phyloP scores from a whole-genome alignment of 1,140 invertebrate species.

The Maniola jurtina region DNA sequence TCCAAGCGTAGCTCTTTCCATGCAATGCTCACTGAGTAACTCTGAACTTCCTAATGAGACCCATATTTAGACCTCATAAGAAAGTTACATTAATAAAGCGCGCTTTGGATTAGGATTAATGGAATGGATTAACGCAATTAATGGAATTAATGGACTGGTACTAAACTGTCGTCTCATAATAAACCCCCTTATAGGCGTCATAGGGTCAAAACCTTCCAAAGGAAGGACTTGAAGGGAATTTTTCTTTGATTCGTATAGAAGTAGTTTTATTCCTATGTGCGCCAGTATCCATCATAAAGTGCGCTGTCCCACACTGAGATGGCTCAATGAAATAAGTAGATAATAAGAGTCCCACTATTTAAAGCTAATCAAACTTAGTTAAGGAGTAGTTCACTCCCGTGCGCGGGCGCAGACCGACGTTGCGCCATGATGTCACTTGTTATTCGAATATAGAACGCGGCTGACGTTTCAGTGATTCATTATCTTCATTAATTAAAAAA shows the following conservation, averaged over 20 bases:
- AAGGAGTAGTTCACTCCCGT: constrained; percentile 59
- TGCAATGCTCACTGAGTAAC: no score
- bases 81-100: no score
- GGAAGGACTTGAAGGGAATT: no score
- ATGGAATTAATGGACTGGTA: no score
- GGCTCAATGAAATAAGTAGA: constrained; percentile 69
- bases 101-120: no score
- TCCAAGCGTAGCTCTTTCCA: no score
- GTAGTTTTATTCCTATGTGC: constrained; percentile 18
- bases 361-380: constrained; percentile 75
- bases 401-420: constrained; percentile 52
- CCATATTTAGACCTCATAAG: no score
- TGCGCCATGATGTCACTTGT: constrained; percentile 54
- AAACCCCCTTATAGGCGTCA: no score
- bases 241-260: neutral
- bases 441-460: constrained; percentile 58
- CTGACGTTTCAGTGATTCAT: constrained; percentile 48
- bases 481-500: neutral
- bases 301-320: constrained; percentile 45
- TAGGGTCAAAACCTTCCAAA: no score
- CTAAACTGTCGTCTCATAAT: no score
- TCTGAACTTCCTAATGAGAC: no score
- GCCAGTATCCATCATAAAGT: constrained; percentile 27
- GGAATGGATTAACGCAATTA: no score
- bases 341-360: constrained; percentile 73